These are phyloP conservation scores for Tragopan temminckii DNA, from an alignment of 2,797 vertebrate genomes.

Conservation along the genomic window DNA sequence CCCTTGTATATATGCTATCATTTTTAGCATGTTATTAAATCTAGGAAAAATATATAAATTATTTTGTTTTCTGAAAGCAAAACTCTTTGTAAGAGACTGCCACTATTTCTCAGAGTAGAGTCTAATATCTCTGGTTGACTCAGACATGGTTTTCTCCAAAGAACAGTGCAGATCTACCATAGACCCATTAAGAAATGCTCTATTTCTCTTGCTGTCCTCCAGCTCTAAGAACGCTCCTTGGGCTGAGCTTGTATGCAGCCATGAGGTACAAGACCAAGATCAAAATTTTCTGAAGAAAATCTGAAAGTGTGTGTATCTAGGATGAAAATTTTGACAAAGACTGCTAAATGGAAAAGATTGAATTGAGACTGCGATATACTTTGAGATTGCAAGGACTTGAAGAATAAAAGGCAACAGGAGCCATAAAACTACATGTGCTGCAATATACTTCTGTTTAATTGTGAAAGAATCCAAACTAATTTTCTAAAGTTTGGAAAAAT, in stretches of 20 bases:
- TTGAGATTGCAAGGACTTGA: background rate
- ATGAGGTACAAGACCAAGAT: background rate
- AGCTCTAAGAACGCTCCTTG: background rate
- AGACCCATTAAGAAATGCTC: background rate
- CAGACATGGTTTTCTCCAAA: background rate
- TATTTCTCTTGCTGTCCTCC: background rate
- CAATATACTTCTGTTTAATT: background rate
- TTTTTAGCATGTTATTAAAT: background rate
- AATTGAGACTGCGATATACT: background rate
- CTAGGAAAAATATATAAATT: background rate
- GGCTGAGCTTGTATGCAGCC: background rate
- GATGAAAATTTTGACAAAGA: background rate
- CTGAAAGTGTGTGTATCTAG: background rate
- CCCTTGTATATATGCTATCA: background rate
- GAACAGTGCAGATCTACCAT: background rate
- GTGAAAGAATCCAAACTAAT: background rate
- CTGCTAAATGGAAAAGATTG: background rate
- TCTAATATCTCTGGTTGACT: fast-evolving
- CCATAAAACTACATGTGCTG: background rate
- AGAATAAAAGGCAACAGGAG: background rate
- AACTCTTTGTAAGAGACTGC: background rate
- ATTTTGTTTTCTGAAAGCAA: background rate
- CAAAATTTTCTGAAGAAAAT: background rate
- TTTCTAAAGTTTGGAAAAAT: background rate
- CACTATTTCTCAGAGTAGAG: background rate